Evolutionary conservation across 2,113 vertebrate genomes (phyloP), one percentile per base, ranked within the genome.

Genomic region (Grantiella picta): DNA sequence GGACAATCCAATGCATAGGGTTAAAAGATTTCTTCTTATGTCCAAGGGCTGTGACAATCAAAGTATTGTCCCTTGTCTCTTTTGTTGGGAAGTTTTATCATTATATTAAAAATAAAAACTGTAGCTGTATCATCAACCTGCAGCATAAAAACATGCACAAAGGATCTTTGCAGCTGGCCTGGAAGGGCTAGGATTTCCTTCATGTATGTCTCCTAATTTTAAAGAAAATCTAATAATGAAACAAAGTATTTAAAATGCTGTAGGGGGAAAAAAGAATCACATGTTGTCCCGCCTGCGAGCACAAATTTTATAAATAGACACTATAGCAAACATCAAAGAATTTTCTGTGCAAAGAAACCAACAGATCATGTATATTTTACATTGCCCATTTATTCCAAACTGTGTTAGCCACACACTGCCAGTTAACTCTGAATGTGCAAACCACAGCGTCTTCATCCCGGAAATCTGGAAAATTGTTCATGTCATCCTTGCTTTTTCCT

Each of bases 281-380:
- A 63, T 70, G 38, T 54, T 78, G 88, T 95, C 96, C 96, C 0
- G 7, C 88, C 82, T 85, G 70, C 89, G 83, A 97, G 86, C 90
- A 82, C 59, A 77, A 31, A 72, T 89, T 89, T 91, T 91, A 95
- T 95, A 95, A 96, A 96, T 90, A 97, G 95, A 83, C 83, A 89
- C 31, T 90, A 53, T 42, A 77, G 31, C 66, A 60, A 86, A 93
- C 90, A 94, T 91, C 94, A 92, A 90, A 92, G 73, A 79, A 56
- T 63, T 59, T 82, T 70, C 94, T 95, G 45, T 35, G 2, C 72
- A 49, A 52, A 91, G 94, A 90, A 87, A 84, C 64, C 29, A 80
- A 66, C 75, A 89, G 66, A 92, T 88, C 95, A 77, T 89, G 78
- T 96, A 84, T 60, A 95, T 92, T 90, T 93, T 72, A 91, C 56